Percentiles rank a stretch among this genome's conserved stretches.
phyloP scores from a whole-genome alignment of 1,140 invertebrate species.

The Papilio xuthus region DNA sequence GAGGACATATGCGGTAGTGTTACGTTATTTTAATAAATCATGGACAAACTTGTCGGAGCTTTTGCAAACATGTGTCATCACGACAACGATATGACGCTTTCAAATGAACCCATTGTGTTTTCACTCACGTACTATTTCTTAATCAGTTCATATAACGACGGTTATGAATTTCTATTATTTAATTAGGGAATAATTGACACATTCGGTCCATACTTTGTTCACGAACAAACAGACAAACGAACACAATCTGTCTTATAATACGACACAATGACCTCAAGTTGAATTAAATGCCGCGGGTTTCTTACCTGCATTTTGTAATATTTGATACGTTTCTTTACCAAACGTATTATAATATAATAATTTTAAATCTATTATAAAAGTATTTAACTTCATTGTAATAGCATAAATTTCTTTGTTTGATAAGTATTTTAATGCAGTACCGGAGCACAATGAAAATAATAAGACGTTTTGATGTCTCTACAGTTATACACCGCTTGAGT shows the following conservation, averaged over 20 bases:
- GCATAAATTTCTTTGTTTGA: too few relatives aligned
- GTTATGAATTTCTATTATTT: constrained; percentile 35
- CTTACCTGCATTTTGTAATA: constrained; percentile 9
- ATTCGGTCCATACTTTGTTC: background rate
- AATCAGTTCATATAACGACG: constrained; percentile 46
- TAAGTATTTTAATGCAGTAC: too few relatives aligned
- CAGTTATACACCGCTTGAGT: too few relatives aligned
- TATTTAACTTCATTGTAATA: background rate
- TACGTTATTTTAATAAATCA: constrained; percentile 34
- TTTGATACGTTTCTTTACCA: constrained; percentile 4
- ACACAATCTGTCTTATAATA: background rate
- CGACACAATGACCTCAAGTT: constrained; percentile 29
- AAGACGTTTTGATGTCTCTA: too few relatives aligned
- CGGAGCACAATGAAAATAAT: too few relatives aligned
- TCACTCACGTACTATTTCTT: constrained; percentile 69
- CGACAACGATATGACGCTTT: constrained; percentile 54
- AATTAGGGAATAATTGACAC: constrained; percentile 25
- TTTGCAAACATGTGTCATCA: constrained; percentile 50
- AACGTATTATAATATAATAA: constrained; percentile 5
- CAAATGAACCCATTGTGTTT: constrained; percentile 65
- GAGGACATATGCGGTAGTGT: background rate
- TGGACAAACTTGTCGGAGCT: constrained; percentile 43
- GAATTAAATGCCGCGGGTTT: constrained; percentile 22
- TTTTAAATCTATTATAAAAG: background rate
- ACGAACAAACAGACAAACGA: constrained; percentile 18